These are phyloP conservation scores for Sarcophaga caerulescens DNA, from an alignment of 2,888 invertebrate species.

Conservation along the genomic window DNA sequence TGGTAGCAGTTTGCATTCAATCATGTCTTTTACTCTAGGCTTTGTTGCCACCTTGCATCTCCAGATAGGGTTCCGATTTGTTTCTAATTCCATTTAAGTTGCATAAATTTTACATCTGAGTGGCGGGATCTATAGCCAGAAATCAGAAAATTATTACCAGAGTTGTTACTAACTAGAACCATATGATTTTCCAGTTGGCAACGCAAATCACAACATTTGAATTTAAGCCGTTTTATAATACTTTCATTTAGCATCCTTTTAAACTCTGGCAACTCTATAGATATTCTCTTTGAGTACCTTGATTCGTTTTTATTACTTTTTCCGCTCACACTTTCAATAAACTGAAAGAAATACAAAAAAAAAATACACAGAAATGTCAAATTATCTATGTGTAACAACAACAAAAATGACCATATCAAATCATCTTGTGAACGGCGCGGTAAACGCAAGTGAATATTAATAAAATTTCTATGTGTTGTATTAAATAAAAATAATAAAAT, in stretches of 20 bases:
- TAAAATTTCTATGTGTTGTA: neutral
- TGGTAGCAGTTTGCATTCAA: too few species aligned
- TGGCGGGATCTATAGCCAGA: too few species aligned
- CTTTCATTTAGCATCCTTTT: neutral
- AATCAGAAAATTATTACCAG: too few species aligned
- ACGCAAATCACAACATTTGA: neutral
- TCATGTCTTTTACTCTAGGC: too few species aligned
- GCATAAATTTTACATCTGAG: too few species aligned
- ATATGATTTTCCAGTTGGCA: too few species aligned
- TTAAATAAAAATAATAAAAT: neutral
- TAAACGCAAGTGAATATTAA: constrained; percentile 51
- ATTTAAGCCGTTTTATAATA: neutral
- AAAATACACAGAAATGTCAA: constrained; percentile 57
- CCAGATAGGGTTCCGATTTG: too few species aligned
- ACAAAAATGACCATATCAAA: constrained; percentile 61
- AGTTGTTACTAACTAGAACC: too few species aligned
- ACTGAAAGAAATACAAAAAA: neutral
- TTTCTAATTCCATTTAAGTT: too few species aligned
- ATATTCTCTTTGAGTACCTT: constrained; percentile 22
- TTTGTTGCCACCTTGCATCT: too few species aligned
- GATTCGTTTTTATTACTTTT: constrained; percentile 45
- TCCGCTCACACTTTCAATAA: constrained; percentile 28
- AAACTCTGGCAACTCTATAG: constrained; percentile 25
- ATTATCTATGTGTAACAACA: constrained; percentile 59
- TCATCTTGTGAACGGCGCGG: constrained; percentile 55